phyloP scores from a whole-genome alignment of 2,888 invertebrate genomes.

The Dicyrtoma fusca region DNA sequence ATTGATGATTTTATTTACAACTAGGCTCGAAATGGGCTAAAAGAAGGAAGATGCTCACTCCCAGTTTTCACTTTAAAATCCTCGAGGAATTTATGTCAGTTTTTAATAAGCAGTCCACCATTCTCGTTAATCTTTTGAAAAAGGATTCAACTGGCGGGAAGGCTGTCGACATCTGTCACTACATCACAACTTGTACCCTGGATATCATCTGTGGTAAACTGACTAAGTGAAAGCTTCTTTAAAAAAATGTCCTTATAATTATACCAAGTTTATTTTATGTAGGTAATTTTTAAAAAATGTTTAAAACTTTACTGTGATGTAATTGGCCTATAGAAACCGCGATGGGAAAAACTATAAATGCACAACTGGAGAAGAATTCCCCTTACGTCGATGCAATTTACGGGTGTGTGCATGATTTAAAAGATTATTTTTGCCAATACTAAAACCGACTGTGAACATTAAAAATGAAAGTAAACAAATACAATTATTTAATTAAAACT shows the following conservation, averaged over 20 bases:
- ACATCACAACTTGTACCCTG: slow-evolving; percentile 42
- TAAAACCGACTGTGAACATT: too few relatives aligned
- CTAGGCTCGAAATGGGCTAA: slow-evolving; percentile 44
- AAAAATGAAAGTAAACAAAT: too few relatives aligned
- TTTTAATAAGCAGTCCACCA: slow-evolving; percentile 43
- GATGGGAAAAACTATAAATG: slow-evolving; percentile 61
- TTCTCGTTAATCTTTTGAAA: slow-evolving; percentile 36
- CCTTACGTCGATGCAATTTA: slow-evolving; percentile 61
- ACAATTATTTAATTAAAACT: neutral
- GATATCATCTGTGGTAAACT: slow-evolving; percentile 50
- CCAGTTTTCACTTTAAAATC: slow-evolving; percentile 50
- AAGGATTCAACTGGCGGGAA: slow-evolving; percentile 25
- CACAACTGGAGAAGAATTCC: slow-evolving; percentile 59
- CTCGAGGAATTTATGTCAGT: slow-evolving; percentile 48
- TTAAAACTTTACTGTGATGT: neutral
- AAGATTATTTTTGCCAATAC: neutral
- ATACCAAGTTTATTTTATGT: too few relatives aligned
- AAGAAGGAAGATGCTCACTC: slow-evolving; percentile 47
- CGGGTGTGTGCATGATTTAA: slow-evolving; percentile 58
- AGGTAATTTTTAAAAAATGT: too few relatives aligned
- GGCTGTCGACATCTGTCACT: slow-evolving; percentile 41
- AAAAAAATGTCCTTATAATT: too few relatives aligned
- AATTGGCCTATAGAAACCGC: slow-evolving; percentile 58
- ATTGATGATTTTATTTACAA: neutral
- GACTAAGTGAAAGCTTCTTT: too few relatives aligned